Conservation (phyloP, 2,113 vertebrate genomes). For the Rhinoderma darwinii region DNA sequence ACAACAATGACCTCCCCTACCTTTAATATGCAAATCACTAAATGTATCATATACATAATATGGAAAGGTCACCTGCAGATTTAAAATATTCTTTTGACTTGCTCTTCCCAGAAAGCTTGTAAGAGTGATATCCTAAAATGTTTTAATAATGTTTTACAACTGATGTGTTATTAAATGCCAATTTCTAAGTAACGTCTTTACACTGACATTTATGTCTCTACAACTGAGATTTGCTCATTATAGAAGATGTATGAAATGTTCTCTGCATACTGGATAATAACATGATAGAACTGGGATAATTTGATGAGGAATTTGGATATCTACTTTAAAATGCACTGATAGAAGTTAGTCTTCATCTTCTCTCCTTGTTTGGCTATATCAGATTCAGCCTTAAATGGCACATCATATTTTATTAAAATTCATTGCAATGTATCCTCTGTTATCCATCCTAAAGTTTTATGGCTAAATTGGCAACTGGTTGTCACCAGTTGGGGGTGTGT, state of each 20-base stretch:
- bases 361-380: not conserved
- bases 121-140: conserved; percentile 40
- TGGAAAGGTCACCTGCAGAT: conserved; percentile 38
- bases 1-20: conserved; percentile 35
- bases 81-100: conserved; percentile 43
- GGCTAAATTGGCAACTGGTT: no score
- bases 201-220: conserved; percentile 49
- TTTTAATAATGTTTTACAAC: conserved; percentile 47
- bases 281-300: conserved; percentile 22
- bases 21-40: conserved; percentile 50
- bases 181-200: conserved; percentile 34
- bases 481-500: no score
- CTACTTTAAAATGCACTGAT: not conserved
- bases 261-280: conserved; percentile 21
- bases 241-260: conserved; percentile 36
- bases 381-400: not conserved
- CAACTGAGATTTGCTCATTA: conserved; percentile 40
- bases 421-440: not conserved
- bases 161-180: conserved; percentile 43
- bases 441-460: no score
- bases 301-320: conserved; percentile 23
- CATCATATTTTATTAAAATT: not conserved
- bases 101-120: conserved; percentile 2
- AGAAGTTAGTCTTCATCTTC: not conserved
- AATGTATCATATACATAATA: conserved; percentile 43